Evolutionary conservation across 37 sponge, comb jelly and placozoan genomes (phyloP).

Genomic region (Geodia barretti): DNA sequence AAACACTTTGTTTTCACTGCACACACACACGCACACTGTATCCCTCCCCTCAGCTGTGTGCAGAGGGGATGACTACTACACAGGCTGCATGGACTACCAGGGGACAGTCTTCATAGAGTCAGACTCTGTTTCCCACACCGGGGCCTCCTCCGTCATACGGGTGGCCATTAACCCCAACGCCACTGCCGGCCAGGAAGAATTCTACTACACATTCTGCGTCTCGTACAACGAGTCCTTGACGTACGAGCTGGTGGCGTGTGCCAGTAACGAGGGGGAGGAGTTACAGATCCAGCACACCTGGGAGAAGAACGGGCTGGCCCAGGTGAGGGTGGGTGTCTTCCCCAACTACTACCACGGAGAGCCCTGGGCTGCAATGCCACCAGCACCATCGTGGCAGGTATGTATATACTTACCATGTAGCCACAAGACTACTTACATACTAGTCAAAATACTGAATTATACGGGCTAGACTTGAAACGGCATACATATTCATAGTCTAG

Average conservation of each 20-base stretch:
- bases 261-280: background rate
- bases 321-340: conserved; percentile 15
- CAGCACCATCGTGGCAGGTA: conserved; percentile 15
- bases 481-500: no score
- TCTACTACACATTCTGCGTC: conserved; percentile 10
- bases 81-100: background rate
- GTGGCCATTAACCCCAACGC: conserved; percentile 6
- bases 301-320: background rate
- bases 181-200: background rate
- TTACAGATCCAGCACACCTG: background rate
- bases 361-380: conserved; percentile 5
- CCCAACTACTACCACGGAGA: conserved; percentile 5
- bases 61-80: background rate
- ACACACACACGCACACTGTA: background rate
- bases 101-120: background rate
- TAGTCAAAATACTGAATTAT: no score
- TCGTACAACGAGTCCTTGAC: background rate
- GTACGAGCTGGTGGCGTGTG: conserved; percentile 4
- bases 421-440: no score
- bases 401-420: no score
- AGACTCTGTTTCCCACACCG: background rate
- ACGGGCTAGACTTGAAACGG: no score
- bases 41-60: background rate
- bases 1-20: background rate
- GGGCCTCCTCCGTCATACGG: background rate